Base-by-base conservation (phyloP, 1,140 invertebrate species). In the Ceratoteleas bidentatus region DNA sequence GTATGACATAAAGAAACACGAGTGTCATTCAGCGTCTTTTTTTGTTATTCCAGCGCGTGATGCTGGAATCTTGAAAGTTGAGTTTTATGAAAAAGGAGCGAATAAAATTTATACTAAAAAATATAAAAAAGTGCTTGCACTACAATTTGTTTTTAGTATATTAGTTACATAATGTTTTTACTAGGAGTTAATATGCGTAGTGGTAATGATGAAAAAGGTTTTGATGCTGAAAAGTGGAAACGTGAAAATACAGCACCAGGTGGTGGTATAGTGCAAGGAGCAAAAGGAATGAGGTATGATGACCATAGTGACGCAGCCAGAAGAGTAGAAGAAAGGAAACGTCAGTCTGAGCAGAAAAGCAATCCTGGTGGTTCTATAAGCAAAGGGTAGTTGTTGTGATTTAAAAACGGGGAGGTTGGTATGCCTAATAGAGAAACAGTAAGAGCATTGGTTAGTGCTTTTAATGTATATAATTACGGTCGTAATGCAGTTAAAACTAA, bases 41-140 rank as follows among this genome's bases (percentile, higher is more conserved):
- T 9, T 38, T 38, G 36, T 38, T 9, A 38, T 38, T 38, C 36
- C 36, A 38, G n/a, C n/a, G 14, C 54, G 54, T 38, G 54, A 13
- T 13, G 34, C 24, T 14, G 16, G 36, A 38, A 38, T 38, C 36
- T 38, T 54, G 50, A 60, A 57, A 57, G 2, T 57, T 57, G 14
- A 14, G 36, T 57, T 57, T 60, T 60, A 60, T 60, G 57, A 64
- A 68, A 68, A 68, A 68, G n/a, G 38, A n/a, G n/a, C 45, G 64
- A 68, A 68, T 68, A 56, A 68, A 56, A 52, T 66, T 66, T 70
- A 6, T 70, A 8, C 0, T 9, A 68, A 68, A 68, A 68, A 68
- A 56, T 56, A 56, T 56, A 70, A 70, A 60, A 70, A 70, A 70
- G 43, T 60, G 66, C 56, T 70, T 70, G 66, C 45, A 52, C 66